phyloP scores from a whole-genome alignment of 2,888 invertebrate genomes.

The Eubasilissa splendida region DNA sequence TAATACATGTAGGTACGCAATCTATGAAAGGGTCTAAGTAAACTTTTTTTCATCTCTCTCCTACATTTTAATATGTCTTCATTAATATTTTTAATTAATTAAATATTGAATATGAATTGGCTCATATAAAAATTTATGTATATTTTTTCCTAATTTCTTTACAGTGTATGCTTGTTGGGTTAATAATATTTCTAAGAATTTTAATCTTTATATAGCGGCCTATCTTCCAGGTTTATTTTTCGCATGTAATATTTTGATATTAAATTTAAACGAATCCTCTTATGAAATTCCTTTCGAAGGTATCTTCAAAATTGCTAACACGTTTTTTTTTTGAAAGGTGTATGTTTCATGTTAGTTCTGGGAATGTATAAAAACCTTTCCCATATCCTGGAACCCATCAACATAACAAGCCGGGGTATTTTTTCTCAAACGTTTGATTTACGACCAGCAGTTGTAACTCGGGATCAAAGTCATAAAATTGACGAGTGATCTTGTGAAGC shows the following conservation, averaged over 20 bases:
- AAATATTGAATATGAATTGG: no score
- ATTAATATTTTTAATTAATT: no score
- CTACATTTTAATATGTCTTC: no score
- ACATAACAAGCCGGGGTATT: conserved; percentile 24
- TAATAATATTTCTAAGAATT: no score
- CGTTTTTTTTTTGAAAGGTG: background rate
- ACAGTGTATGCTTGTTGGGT: no score
- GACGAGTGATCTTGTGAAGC: conserved; percentile 31
- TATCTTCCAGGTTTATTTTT: no score
- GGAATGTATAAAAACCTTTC: conserved; percentile 20
- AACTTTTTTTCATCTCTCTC: no score
- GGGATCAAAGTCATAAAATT: conserved; percentile 35
- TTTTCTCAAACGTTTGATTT: conserved; percentile 31
- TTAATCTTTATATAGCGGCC: no score
- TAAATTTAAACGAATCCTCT: conserved; percentile 16
- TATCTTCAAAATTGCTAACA: conserved; percentile 1
- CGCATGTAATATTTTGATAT: background rate
- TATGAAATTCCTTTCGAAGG: background rate
- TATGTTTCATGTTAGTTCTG: conserved; percentile 8
- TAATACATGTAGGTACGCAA: no score
- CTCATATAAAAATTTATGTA: no score
- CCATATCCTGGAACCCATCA: conserved; percentile 7
- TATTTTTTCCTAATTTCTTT: no score
- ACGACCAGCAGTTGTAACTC: conserved; percentile 34
- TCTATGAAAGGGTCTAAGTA: no score